Base-by-base conservation (phyloP, 2,888 invertebrate species). In the Blastobasis lacticolella region DNA sequence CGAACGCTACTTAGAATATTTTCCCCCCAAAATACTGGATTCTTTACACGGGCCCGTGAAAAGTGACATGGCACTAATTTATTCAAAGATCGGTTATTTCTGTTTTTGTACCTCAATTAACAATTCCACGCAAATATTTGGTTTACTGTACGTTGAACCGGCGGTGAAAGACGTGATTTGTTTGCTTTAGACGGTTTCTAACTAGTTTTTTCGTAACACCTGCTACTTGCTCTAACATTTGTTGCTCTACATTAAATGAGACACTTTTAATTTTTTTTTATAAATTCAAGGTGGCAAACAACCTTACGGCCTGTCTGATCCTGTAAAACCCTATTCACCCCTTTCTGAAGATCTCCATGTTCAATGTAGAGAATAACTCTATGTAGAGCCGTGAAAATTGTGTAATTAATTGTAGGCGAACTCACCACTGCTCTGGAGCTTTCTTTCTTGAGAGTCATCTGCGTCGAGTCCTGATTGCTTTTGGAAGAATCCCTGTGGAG, bases 381-480 rank as follows among this genome's bases (percentile, higher is more conserved):
- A 23, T 23, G 23, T 23, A 23, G 23, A 23, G 23, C 23, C 1
- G 1, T 23, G 23, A 23, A 23, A 23, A 23, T 23, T 23, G 23
- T 23, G 23, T 23, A 23, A 23, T 3, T 23, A 44, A 10, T n/a
- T 40, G 6, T 38, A 40, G 6, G 40, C n/a, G 10, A 37, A 82
- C 86, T 83, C 63, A 88, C 88, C 88, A 57, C 85, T 84, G 0
- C 86, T 81, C 54, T 87, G 88, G 48, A 88, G 60, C 68, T 88
- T 88, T 59, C 88, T 78, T 57, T 88, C 88, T 71, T 87, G 88
- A 0, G 86, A 86, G 57, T 88, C 88, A 8, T 88, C 88, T 0
- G 78, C 75, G 56, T 88, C 88, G 76, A 83, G 74, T 54, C 81
- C 72, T 0, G 85, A 80, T 62, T 82, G 83, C 57, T 88, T 88